Evolutionary conservation across 2,888 invertebrate genomes (phyloP), one percentile per base, ranked within the genome.

Genomic region (Hemistola chrysoprasaria): DNA sequence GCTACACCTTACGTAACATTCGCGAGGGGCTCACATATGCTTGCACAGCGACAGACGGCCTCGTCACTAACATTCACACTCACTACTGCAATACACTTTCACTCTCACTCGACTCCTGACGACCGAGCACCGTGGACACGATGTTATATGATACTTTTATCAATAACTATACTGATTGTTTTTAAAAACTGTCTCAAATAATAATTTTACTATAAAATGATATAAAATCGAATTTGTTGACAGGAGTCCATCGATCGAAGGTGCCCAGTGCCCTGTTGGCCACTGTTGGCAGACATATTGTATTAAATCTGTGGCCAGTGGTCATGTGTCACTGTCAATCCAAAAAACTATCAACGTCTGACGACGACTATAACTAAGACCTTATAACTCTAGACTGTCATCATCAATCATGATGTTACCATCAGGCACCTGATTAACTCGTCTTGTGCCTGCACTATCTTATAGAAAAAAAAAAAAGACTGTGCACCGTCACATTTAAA

Each of bases 171-270:
- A 11, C 11, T 34, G 41, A 37, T 33, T 27, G 20, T 37, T 32
- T 8, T 27, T 29, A 41, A 50, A 48, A 54, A 55, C 46, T 56
- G 53, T 54, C 54, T 55, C 59, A 53, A 47, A 16, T 53, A 47
- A 6, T 50, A 44, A 56, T 43, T 59, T 62, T 68, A 68, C 65
- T 74, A 68, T 66, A 61, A 71, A 68, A 65, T 71, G 71, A 68
- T 74, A 72, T 61, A 66, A 24, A 58, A 64, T 62, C 68, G 56
- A 76, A 74, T 67, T 73, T 78, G 69, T 84, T 86, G 87, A 86
- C 86, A 84, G 79, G 71, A 75, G 62, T 62, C 78, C 82, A 87
- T 86, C 85, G 88, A 89, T 87, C 86, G 87, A 82, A 88, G 83
- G 84, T 89, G 89, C 88, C 89, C 78, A n/a, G n/a, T n/a, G n/a